phyloP scores from a whole-genome alignment of 2,113 vertebrate genomes.

The Theristicus caerulescens region DNA sequence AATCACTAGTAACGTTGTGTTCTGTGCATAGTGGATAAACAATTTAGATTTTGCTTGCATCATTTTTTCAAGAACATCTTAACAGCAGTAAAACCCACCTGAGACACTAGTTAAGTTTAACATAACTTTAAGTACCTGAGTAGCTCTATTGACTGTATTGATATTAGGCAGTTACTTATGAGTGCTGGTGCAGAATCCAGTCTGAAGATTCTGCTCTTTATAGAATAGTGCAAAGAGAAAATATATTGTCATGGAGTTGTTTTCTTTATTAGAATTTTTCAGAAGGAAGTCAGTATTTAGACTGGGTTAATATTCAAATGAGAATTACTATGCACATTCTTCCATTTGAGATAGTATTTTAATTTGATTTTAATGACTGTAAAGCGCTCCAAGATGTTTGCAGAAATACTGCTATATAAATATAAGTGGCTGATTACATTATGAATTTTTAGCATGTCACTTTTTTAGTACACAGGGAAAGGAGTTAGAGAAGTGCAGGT shows the following conservation, averaged over 20 bases:
- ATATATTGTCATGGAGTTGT: neutral
- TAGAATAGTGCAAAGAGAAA: neutral
- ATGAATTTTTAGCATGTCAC: neutral
- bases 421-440: neutral
- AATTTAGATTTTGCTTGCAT: neutral
- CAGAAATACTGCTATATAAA: neutral
- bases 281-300: neutral
- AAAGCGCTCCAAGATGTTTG: neutral
- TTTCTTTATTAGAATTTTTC: neutral
- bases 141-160: neutral
- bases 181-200: neutral
- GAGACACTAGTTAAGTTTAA: neutral
- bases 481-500: neutral
- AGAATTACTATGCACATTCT: constrained; percentile 12
- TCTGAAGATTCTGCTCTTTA: neutral
- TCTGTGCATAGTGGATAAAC: neutral
- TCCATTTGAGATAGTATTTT: constrained; percentile 28
- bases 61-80: neutral
- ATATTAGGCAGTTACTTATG: neutral
- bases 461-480: neutral
- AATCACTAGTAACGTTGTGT: neutral
- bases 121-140: neutral
- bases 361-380: constrained; percentile 53
- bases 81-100: neutral
- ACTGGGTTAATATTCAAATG: constrained; percentile 23